These are phyloP conservation scores for Limonius californicus DNA, from an alignment of 1,140 invertebrate genomes.

Conservation along the genomic window DNA sequence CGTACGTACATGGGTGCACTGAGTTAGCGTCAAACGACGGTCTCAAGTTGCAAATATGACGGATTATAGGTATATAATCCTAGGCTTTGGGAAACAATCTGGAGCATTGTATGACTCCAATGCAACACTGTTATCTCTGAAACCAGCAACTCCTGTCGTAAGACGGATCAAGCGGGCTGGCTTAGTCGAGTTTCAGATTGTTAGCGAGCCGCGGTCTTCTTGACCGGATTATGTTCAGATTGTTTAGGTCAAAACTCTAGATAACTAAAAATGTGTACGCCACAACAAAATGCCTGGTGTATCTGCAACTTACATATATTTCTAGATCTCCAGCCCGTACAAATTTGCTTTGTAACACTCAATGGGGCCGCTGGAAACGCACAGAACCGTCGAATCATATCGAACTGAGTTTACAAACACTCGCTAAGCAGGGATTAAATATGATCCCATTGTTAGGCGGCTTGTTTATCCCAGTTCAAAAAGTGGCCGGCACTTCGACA, in stretches of 20 bases:
- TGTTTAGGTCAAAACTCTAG: background rate
- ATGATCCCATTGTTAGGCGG: constrained; percentile 30
- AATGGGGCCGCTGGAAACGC: background rate
- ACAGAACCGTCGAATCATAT: constrained; percentile 23
- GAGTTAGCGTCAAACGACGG: no score
- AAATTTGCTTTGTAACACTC: background rate
- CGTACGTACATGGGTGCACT: no score
- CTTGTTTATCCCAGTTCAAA: constrained; percentile 17
- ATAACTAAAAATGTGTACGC: background rate
- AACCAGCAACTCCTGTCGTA: constrained; percentile 15
- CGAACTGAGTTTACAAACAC: constrained; percentile 32
- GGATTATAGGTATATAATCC: constrained; percentile 9
- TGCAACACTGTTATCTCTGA: constrained; percentile 15
- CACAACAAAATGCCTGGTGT: background rate
- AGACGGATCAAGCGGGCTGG: background rate
- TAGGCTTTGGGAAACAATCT: background rate
- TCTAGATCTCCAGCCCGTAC: background rate
- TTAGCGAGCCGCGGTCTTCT: constrained; percentile 14
- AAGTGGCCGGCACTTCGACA: constrained; percentile 26
- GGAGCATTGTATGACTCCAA: constrained; percentile 1
- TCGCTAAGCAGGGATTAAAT: constrained; percentile 19
- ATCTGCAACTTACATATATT: background rate
- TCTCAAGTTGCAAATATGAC: background rate
- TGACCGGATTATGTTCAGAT: constrained; percentile 4
- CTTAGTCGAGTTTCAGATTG: constrained; percentile 15